These are phyloP conservation scores for Ctenopoma kingsleyae DNA, from an alignment of 2,797 vertebrate species.

Conservation along the genomic window DNA sequence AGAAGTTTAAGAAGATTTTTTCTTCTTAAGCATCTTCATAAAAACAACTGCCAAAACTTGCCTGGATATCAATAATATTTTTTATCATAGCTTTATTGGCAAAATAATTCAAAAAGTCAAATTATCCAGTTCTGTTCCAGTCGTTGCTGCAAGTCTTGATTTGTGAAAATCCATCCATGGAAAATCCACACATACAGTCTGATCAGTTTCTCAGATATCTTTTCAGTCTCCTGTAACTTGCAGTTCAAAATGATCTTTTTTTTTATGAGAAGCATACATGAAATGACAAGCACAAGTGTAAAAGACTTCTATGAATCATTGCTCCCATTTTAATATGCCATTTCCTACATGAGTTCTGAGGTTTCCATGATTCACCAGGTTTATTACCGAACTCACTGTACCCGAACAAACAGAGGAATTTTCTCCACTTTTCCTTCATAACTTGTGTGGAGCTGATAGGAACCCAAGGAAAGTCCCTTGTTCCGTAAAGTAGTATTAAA, in stretches of 20 bases:
- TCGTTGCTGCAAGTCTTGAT: slow-evolving; percentile 3
- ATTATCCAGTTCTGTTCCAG: background rate
- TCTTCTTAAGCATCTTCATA: no score
- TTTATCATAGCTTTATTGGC: background rate
- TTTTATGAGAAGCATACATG: no score
- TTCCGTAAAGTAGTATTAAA: slow-evolving; percentile 11
- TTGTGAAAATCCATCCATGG: background rate
- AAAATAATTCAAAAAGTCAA: background rate
- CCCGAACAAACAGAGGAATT: slow-evolving; percentile 22
- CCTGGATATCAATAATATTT: background rate
- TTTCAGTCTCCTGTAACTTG: background rate
- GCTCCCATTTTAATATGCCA: background rate
- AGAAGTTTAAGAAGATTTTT: no score
- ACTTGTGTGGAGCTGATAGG: slow-evolving; percentile 14
- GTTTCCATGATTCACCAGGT: slow-evolving; percentile 33
- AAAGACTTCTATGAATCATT: background rate
- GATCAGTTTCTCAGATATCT: background rate
- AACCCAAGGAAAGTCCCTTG: background rate
- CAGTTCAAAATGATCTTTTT: background rate
- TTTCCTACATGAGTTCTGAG: slow-evolving; percentile 17
- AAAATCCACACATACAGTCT: background rate
- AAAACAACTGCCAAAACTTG: background rate
- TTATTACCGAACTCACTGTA: slow-evolving; percentile 9
- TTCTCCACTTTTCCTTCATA: slow-evolving; percentile 18
- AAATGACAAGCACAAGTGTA: background rate